A percentile compares a stretch with the other conserved stretches of the same genome.
phyloP scores from a whole-genome alignment of 92 coral and sea anemone species.

The Isaurus tuberculatus region DNA sequence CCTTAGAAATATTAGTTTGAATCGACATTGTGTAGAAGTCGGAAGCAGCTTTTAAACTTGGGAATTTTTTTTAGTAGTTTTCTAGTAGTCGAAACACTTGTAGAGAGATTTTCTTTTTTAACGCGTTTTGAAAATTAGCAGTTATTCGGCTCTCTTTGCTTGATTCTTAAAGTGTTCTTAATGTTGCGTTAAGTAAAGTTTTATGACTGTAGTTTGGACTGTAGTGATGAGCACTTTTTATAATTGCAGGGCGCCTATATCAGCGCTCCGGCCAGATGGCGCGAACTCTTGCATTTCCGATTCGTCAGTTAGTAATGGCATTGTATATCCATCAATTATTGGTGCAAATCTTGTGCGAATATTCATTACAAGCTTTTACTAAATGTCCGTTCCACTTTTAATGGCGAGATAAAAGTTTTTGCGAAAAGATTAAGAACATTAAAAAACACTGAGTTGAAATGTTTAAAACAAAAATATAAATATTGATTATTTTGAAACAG shows the following conservation, averaged over 20 bases:
- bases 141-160: neutral
- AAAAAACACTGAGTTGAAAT: no score
- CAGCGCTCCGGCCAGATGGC: constrained; percentile 8
- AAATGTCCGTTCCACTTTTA: no score
- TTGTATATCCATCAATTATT: no score
- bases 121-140: neutral
- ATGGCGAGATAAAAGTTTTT: no score
- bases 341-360: no score
- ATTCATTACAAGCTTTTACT: no score
- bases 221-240: neutral
- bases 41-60: no score
- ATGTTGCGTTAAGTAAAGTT: neutral
- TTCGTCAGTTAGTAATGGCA: no score
- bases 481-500: no score
- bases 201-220: neutral
- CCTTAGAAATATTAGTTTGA: constrained; percentile 7
- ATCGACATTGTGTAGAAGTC: neutral
- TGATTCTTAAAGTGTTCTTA: neutral
- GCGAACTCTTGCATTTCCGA: neutral
- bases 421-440: no score
- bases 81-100: neutral
- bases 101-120: neutral
- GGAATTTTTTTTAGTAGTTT: neutral
- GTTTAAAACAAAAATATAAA: no score
- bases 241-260: neutral